A percentile compares a stretch with the other conserved stretches of the same genome.
These are phyloP conservation scores for Stratiolaelaps scimitus DNA, from an alignment of 1,140 invertebrate species.

Conservation along the genomic window DNA sequence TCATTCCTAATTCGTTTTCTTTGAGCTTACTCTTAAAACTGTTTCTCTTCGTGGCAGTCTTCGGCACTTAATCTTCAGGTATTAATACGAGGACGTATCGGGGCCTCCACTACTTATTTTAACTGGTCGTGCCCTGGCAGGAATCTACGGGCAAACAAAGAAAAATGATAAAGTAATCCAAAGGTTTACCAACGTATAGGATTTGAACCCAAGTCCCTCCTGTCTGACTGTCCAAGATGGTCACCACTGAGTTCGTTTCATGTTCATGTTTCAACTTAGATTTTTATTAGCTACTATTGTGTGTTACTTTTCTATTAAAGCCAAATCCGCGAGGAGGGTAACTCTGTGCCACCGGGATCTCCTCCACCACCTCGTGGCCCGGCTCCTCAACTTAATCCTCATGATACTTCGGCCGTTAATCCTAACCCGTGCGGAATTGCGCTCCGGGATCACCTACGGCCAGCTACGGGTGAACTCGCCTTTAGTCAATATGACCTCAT, in stretches of 20 bases:
- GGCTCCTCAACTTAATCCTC: constrained; percentile 1
- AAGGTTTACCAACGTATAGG: neutral
- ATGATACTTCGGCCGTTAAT: neutral
- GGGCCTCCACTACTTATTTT: no score
- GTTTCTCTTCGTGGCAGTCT: no score
- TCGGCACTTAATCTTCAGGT: no score
- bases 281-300: no score
- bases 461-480: neutral
- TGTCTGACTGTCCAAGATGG: neutral
- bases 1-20: no score
- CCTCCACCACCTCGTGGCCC: constrained; percentile 21
- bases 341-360: neutral
- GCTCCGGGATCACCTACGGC: neutral
- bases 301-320: neutral
- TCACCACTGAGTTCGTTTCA: neutral
- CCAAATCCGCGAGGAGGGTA: constrained; percentile 23
- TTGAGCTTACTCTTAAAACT: no score
- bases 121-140: no score
- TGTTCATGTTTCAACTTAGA: no score
- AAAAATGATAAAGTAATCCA: neutral
- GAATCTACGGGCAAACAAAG: no score
- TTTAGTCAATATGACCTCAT: constrained; percentile 26
- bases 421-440: constrained; percentile 10
- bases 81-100: no score
- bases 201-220: neutral